These are phyloP conservation scores for Oncorhynchus nerka DNA, from an alignment of 2,113 vertebrate genomes.

Conservation along the genomic window DNA sequence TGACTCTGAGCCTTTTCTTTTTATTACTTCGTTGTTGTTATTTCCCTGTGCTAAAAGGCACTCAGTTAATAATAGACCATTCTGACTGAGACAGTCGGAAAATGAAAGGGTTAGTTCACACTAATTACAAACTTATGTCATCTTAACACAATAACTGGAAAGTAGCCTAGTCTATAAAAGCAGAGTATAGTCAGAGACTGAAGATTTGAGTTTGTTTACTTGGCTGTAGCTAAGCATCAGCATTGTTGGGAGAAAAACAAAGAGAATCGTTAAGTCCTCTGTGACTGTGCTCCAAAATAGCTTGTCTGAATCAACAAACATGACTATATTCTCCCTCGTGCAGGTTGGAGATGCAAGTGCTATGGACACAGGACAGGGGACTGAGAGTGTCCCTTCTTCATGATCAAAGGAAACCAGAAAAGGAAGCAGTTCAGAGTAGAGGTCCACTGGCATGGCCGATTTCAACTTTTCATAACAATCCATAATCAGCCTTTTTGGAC, in stretches of 20 bases:
- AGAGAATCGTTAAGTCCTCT: conserved; percentile 1
- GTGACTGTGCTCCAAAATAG: conserved; percentile 17
- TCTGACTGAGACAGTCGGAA: too few relatives aligned
- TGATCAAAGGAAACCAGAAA: conserved; percentile 97
- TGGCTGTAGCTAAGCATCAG: not conserved
- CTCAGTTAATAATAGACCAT: too few relatives aligned
- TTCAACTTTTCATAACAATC: too few relatives aligned
- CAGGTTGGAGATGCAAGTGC: conserved; percentile 95
- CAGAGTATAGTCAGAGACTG: not conserved
- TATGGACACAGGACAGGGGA: conserved; percentile 86
- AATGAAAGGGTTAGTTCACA: too few relatives aligned
- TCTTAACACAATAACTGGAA: too few relatives aligned
- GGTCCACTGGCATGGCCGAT: too few relatives aligned
- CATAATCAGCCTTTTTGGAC: too few relatives aligned
- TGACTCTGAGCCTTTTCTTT: too few relatives aligned
- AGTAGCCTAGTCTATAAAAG: too few relatives aligned
- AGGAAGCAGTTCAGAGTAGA: conserved; percentile 95
- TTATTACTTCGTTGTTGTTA: too few relatives aligned
- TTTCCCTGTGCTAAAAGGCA: too few relatives aligned
- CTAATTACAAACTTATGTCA: too few relatives aligned
- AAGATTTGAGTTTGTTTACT: not conserved
- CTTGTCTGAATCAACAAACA: conserved; percentile 15
- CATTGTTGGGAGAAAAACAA: not conserved
- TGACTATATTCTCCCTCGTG: conserved; percentile 11
- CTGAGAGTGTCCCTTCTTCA: conserved; percentile 94